Evolutionary conservation across 2,113 vertebrate species (phyloP), one percentile per base, ranked within the genome.

Genomic region (Pelvicachromis taeniatus): DNA sequence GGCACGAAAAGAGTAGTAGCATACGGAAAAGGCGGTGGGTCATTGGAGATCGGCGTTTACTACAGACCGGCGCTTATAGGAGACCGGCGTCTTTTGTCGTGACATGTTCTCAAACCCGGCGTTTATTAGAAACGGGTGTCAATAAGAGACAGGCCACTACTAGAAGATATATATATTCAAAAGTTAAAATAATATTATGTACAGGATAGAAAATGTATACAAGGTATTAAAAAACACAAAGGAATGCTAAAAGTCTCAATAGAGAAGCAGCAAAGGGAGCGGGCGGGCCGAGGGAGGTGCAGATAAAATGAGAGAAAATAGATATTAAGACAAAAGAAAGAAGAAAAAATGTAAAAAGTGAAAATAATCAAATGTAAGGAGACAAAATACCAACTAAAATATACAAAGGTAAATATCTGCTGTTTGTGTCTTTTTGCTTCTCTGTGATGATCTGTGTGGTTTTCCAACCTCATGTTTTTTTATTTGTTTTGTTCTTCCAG

Each of bases 401-500:
- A 68, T 40, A 68, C n/a, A 23, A 42, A 42, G n/a, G 42, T 68
- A 23, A 2, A 68, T 68, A 14, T 48, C 21, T 70, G 65, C 40
- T 48, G 38, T 45, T 58, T 21, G 35, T 26, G 33, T 23, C 58
- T n/a, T n/a, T 79, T 17, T 17, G 38, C 21, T 26, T 55, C 38
- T 70, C 4, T 0, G 21, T 70, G 63, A 70, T 10, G 63, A 70
- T 26, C 38, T 26, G 40, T 29, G 40, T 48, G 17, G 38, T 40
- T 56, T 33, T 54, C 17, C 55, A 82, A 23, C 23, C 9, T 75
- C 40, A 2, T 70, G 65, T 1, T 48, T 56, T 59, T 77, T 92
- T 87, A 50, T 19, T 42, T 56, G 48, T 42, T 42, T 31, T 86
- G 42, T 23, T 50, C 48, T 7, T 92, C n/a, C 92, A 97, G 96